phyloP scores from a whole-genome alignment of 1,140 invertebrate species.

The Lepeophtheirus salmonis region DNA sequence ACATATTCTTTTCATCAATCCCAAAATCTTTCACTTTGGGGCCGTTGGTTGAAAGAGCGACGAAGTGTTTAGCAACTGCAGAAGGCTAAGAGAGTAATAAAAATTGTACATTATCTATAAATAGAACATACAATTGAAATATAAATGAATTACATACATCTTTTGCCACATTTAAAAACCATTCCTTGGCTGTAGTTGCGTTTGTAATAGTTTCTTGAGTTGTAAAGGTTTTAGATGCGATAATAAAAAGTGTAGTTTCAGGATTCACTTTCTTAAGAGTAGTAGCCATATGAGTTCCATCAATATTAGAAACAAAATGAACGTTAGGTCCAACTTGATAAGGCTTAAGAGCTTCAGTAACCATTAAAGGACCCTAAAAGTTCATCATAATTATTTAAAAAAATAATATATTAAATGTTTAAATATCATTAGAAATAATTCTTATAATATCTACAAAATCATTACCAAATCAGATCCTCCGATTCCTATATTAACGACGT shows the following conservation, averaged over 20 bases:
- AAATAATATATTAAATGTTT: constrained; percentile 2
- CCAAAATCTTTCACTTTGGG: constrained; percentile 88
- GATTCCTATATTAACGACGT: constrained; percentile 98
- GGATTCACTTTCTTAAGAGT: constrained; percentile 73
- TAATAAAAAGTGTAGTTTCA: constrained; percentile 89
- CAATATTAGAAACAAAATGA: constrained; percentile 98
- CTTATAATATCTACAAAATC: constrained; percentile 8
- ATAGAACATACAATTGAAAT: constrained; percentile 6
- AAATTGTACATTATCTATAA: constrained; percentile 18
- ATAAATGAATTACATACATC: constrained; percentile 44
- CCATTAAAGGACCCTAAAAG: constrained; percentile 81
- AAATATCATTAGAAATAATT: constrained; percentile 6
- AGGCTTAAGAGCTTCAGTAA: constrained; percentile 87
- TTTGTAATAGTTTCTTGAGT: constrained; percentile 99
- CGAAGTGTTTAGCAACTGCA: constrained; percentile 88
- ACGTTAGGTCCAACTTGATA: constrained; percentile 69
- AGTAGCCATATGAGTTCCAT: constrained; percentile 93
- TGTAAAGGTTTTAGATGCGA: constrained; percentile 97
- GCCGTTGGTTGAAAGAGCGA: constrained; percentile 86
- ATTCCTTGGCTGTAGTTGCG: constrained; percentile 83
- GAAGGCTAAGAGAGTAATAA: constrained; percentile 36
- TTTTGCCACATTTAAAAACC: constrained; percentile 70
- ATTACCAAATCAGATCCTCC: constrained; percentile 87
- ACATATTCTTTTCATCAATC: constrained; percentile 93
- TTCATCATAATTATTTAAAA: constrained; percentile 13